Conservation (phyloP, 2,113 vertebrate genomes). For the Ginglymostoma cirratum region DNA sequence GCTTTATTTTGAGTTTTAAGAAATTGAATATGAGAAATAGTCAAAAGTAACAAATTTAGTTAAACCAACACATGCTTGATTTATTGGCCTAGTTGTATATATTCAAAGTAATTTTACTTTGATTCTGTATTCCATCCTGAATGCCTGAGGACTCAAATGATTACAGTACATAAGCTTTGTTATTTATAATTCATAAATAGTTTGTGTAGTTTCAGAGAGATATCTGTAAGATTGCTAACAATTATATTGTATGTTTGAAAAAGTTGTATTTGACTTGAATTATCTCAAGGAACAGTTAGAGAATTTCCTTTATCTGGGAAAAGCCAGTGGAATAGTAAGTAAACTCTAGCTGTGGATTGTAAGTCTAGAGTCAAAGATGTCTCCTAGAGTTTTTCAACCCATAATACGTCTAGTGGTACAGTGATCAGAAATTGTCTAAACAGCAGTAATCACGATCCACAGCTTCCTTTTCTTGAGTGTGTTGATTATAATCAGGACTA, state of each 20-base stretch:
- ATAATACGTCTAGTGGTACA: background rate
- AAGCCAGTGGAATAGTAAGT: background rate
- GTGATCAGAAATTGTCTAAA: constrained; percentile 2
- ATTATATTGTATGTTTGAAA: constrained; percentile 27
- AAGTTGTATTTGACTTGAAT: constrained; percentile 18
- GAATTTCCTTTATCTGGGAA: background rate
- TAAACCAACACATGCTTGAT: constrained; percentile 3
- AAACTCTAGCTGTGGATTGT: constrained; percentile 4
- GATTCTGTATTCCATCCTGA: constrained; percentile 22
- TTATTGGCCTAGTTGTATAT: constrained; percentile 5
- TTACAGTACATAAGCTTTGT: constrained; percentile 32
- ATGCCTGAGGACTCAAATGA: background rate
- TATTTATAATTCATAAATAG: constrained; percentile 37
- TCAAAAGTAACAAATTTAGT: constrained; percentile 20
- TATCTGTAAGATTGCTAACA: constrained; percentile 27
- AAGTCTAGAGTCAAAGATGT: background rate
- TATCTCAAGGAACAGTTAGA: constrained; percentile 28
- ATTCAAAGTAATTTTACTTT: constrained; percentile 31
- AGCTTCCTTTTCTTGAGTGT: background rate
- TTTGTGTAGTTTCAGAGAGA: constrained; percentile 33
- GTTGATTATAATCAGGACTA: background rate
- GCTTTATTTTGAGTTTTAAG: constrained; percentile 23
- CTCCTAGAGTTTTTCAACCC: background rate
- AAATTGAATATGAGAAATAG: background rate
- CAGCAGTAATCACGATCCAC: background rate